Percentiles rank a stretch among this genome's conserved stretches.
phyloP scores from a whole-genome alignment of 2,113 vertebrate species.

The Bujurquina vittata region DNA sequence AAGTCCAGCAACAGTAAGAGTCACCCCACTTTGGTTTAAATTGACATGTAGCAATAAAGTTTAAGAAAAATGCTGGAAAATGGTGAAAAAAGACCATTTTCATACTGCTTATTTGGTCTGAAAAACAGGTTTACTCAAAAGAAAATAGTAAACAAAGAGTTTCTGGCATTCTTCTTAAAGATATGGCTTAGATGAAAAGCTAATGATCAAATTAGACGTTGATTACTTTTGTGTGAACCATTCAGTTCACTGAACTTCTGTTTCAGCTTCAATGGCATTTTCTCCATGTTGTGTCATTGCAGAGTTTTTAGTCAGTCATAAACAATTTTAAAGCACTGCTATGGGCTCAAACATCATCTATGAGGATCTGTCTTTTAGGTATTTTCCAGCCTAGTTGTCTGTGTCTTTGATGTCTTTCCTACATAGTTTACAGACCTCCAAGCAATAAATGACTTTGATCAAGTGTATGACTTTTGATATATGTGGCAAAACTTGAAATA shows the following conservation, averaged over 20 bases:
- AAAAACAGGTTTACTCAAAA: not conserved
- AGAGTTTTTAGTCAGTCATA: not conserved
- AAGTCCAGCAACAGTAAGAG: constrained; percentile 99
- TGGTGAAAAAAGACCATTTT: not conserved
- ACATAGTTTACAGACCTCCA: not conserved
- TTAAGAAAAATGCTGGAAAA: not conserved
- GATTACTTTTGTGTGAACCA: not conserved
- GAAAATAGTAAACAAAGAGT: not conserved
- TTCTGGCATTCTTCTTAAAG: not conserved
- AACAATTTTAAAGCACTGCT: too few species aligned
- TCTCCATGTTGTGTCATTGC: too few species aligned
- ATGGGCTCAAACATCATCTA: too few species aligned
- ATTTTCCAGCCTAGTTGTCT: not conserved
- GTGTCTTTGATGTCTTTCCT: not conserved
- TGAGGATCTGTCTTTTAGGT: too few species aligned
- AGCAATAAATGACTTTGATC: not conserved
- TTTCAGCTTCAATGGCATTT: too few species aligned
- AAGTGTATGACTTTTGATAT: not conserved
- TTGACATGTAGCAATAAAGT: not conserved
- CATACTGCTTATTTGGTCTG: not conserved
- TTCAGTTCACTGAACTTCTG: not conserved
- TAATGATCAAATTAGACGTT: not conserved
- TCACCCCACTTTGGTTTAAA: not conserved
- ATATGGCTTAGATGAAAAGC: not conserved
- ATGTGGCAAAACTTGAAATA: not conserved